Evolutionary conservation across 2,797 vertebrate genomes (phyloP).

Genomic region (Siniperca obscura): DNA sequence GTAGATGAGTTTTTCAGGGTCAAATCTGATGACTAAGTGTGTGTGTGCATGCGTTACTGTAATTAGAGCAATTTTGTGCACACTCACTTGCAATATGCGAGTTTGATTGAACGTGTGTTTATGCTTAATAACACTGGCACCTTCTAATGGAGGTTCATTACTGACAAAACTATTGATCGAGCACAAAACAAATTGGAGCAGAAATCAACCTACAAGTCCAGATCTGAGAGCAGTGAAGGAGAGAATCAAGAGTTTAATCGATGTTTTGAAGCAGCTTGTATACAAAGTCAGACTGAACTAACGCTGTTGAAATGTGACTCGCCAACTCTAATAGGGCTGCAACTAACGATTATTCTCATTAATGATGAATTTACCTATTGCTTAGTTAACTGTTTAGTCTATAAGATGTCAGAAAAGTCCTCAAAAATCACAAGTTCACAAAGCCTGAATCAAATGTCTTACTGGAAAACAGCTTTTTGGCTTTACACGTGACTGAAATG

Average conservation of each 20-base stretch:
- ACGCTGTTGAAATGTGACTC: no score
- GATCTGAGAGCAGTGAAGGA: slow-evolving; percentile 18
- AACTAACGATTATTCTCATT: neutral
- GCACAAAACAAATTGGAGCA: slow-evolving; percentile 27
- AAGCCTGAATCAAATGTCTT: no score
- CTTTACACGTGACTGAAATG: no score
- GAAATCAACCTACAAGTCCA: slow-evolving; percentile 25
- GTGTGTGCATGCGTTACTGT: slow-evolving; percentile 10
- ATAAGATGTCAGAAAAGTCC: no score
- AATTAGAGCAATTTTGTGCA: slow-evolving; percentile 11
- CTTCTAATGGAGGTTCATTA: slow-evolving; percentile 42
- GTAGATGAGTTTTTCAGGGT: slow-evolving; percentile 20
- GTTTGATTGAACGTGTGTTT: slow-evolving; percentile 37
- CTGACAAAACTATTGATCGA: slow-evolving; percentile 25
- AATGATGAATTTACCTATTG: no score
- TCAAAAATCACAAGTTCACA: neutral
- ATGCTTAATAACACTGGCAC: slow-evolving; percentile 30
- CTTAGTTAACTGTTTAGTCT: no score
- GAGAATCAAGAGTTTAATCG: slow-evolving; percentile 12
- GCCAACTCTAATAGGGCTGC: no score
- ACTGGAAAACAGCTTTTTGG: no score
- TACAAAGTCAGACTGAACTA: neutral
- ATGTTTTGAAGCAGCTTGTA: neutral
- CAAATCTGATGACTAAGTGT: slow-evolving; percentile 18
- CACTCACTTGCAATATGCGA: neutral